Base-by-base conservation (phyloP, 1,140 invertebrate genomes). In the Whitmania pigra region DNA sequence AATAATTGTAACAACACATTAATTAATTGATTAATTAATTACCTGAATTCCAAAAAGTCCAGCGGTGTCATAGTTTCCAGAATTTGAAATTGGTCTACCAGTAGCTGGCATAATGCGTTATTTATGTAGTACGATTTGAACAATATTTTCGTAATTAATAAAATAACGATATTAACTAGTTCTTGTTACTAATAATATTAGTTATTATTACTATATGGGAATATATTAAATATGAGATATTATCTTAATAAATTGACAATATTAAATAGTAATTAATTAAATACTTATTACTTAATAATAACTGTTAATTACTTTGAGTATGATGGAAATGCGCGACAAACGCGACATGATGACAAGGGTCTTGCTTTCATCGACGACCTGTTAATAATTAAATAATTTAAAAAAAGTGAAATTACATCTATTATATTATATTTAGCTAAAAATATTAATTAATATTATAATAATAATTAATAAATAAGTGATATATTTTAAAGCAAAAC, bases 21-120 rank as follows among this genome's bases (percentile, higher is more conserved):
- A n/a, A n/a, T n/a, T n/a, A n/a, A n/a, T n/a, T n/a, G n/a, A n/a
- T n/a, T n/a, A n/a, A n/a, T n/a, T n/a, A n/a, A n/a, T n/a, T 11
- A 81, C 55, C 94, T 85, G 81, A 97, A 97, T 74, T 95, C 93
- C 88, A 97, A 93, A 78, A 97, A 98, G 84, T 97, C 94, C 67
- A 95, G 81, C 0, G 94, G 93, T 0, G 92, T 94, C 94, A 98
- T 98, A 0, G 94, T 97, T 82, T 99, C 96, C 71, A 99, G 81
- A 76, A 99, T 96, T 78, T 90, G 89, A 13, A 99, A 93, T 86
- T 98, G 95, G 79, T 99, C 95, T 27, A 94, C 92, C 29, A 97
- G 82, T 0, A 97, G 82, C 92, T 97, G 80, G 36, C 71, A 36
- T 36, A 36, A 36, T 6, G 6, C 6, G 31, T 36, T 36, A 6